Evolutionary conservation across 2,113 vertebrate genomes (phyloP), one percentile per base, ranked within the genome.

Genomic region (Fulmarus glacialis): DNA sequence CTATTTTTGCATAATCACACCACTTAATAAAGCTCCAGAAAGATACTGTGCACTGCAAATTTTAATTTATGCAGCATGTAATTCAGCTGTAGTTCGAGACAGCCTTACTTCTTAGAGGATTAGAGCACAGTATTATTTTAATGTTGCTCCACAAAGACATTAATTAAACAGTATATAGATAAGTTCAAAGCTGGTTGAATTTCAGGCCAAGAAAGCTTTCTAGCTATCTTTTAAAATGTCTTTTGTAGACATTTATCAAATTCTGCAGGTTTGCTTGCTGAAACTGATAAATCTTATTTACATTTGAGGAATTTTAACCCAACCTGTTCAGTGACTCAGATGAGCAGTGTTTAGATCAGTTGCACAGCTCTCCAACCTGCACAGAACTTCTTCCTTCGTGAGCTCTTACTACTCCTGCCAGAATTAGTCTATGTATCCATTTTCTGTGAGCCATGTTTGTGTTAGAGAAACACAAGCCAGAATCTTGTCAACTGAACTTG

Each of bases 41-140:
- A 84, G 59, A 96, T 83, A 90, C 62, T 63, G 15, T 16, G 75
- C 48, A 59, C 11, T 53, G 80, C 82, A 95, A 94, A 90, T 96
- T 97, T 97, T 97, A 90, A 97, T 97, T 94, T 96, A 97, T 87
- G 74, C 88, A 50, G 66, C 80, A 80, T 80, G 40, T 82, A 97
- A 97, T 90, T 96, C 96, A 96, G 87, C 86, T 80, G 71, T 70
- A 70, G 55, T 77, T 58, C 4, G 6, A 98, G 89, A 94, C 71
- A 75, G 70, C 53, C 83, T 94, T 80, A 40, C 55, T 89, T 97
- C 95, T 97, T 94, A 94, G 92, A 96, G 88, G 95, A 96, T 98
- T 97, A 97, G 47, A n/a, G 40, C 23, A 53, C 22, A 36, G 60
- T n/a, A 45, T 94, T 50, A 93, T 94, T 96, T 88, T 78, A 93